Conservation (phyloP, 1,140 invertebrate species). For the Lucilia sericata region DNA sequence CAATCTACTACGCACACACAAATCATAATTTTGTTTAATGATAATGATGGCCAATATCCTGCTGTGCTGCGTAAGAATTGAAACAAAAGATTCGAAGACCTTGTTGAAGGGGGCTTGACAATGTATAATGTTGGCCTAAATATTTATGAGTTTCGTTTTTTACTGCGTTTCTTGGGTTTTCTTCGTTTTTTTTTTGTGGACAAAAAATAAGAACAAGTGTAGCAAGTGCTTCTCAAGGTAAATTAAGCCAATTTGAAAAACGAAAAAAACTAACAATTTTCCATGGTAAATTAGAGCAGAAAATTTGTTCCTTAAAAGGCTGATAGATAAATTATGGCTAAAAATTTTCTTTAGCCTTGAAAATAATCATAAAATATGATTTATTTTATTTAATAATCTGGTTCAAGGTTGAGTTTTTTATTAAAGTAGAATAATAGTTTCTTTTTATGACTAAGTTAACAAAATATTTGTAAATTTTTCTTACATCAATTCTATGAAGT, state of each 20-base stretch:
- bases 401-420: not conserved
- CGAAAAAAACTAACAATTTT: not conserved
- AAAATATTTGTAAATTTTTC: no score
- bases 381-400: not conserved
- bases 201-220: not conserved
- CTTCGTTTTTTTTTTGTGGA: not conserved
- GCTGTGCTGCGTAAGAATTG: not conserved
- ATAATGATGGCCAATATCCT: not conserved
- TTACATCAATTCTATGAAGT: no score
- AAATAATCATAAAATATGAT: not conserved
- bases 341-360: not conserved
- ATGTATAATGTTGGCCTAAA: not conserved
- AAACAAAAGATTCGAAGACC: not conserved
- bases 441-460: no score
- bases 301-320: not conserved
- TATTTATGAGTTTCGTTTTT: not conserved
- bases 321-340: no score
- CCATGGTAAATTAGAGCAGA: not conserved
- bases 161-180: no score
- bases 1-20: not conserved
- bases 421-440: no score
- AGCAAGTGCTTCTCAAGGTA: not conserved
- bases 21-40: conserved; percentile 3
- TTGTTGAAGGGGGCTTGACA: not conserved
- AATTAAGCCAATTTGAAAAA: not conserved